Percentiles rank a stretch among this genome's conserved stretches.
Evolutionary conservation across 1,140 invertebrate species (phyloP).

Genomic region (Anoplolepis gracilipes): DNA sequence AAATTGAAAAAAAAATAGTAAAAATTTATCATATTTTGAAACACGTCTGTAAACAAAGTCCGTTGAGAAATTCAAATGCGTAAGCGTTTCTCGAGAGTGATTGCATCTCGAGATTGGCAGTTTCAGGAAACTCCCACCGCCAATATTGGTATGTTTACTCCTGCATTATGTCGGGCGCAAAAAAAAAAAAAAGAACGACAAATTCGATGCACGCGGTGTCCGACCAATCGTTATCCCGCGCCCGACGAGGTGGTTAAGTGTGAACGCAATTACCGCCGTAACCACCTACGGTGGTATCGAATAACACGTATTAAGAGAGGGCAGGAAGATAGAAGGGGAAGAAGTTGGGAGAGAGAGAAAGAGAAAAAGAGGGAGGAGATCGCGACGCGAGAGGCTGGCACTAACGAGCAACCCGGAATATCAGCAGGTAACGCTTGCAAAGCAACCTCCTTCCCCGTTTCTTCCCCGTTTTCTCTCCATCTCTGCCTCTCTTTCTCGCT

Average conservation of each 20-base stretch:
- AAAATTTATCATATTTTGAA: not conserved
- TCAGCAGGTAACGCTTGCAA: constrained; percentile 74
- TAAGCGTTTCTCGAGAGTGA: not conserved
- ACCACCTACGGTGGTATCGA: constrained; percentile 82
- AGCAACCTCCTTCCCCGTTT: constrained; percentile 67
- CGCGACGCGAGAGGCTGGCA: constrained; percentile 66
- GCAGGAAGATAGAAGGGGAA: not conserved
- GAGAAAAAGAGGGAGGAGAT: constrained; percentile 17
- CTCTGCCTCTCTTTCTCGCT: constrained; percentile 8
- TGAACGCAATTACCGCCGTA: constrained; percentile 83
- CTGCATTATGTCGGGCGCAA: constrained; percentile 33
- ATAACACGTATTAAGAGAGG: constrained; percentile 81
- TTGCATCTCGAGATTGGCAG: constrained; percentile 31
- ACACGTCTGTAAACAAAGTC: not conserved
- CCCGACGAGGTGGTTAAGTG: constrained; percentile 78
- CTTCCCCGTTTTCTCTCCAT: constrained; percentile 27
- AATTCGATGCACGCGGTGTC: constrained; percentile 39
- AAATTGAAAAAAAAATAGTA: not conserved
- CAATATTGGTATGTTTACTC: constrained; percentile 48
- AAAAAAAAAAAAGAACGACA: constrained; percentile 55
- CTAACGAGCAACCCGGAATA: constrained; percentile 78
- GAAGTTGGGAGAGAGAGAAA: constrained; percentile 43
- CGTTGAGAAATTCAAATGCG: not conserved
- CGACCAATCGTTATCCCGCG: constrained; percentile 73
- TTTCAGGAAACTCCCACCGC: constrained; percentile 21